phyloP scores from a whole-genome alignment of 2,113 vertebrate species.

The Microtus richardsoni region DNA sequence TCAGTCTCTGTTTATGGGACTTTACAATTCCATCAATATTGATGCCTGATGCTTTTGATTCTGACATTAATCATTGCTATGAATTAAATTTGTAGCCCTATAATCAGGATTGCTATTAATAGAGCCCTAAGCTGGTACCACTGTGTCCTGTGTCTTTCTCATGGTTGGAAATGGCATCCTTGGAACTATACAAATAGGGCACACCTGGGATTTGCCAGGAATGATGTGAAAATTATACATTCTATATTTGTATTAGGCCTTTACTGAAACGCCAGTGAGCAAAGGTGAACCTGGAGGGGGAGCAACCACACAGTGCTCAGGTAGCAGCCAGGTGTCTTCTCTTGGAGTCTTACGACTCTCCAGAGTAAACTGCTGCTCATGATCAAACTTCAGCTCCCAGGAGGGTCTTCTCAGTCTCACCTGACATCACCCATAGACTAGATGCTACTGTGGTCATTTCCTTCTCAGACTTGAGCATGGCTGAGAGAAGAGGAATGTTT shows the following conservation, averaged over 20 bases:
- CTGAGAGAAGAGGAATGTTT: not conserved
- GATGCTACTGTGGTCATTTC: not conserved
- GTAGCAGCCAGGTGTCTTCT: not conserved
- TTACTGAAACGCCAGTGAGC: slow-evolving; percentile 64
- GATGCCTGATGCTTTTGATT: slow-evolving; percentile 88
- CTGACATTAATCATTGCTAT: slow-evolving; percentile 88
- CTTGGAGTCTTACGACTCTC: not conserved
- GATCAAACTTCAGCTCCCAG: not conserved
- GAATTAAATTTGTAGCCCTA: slow-evolving; percentile 89
- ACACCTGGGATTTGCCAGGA: slow-evolving; percentile 78
- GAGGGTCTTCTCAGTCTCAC: not conserved
- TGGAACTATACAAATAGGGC: slow-evolving; percentile 76
- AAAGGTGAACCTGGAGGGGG: slow-evolving; percentile 51
- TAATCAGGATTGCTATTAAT: slow-evolving; percentile 89
- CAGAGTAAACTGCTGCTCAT: not conserved
- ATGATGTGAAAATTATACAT: slow-evolving; percentile 76
- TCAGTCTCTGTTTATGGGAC: slow-evolving; percentile 85
- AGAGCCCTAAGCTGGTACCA: slow-evolving; percentile 85
- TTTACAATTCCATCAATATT: slow-evolving; percentile 87
- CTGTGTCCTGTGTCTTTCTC: slow-evolving; percentile 81
- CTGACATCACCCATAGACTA: not conserved
- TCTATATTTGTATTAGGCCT: slow-evolving; percentile 72
- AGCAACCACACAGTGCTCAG: not conserved
- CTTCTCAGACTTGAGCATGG: not conserved
- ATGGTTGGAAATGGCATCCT: slow-evolving; percentile 84